Conservation (phyloP, 1,140 invertebrate genomes). For the Triops longicaudatus region DNA sequence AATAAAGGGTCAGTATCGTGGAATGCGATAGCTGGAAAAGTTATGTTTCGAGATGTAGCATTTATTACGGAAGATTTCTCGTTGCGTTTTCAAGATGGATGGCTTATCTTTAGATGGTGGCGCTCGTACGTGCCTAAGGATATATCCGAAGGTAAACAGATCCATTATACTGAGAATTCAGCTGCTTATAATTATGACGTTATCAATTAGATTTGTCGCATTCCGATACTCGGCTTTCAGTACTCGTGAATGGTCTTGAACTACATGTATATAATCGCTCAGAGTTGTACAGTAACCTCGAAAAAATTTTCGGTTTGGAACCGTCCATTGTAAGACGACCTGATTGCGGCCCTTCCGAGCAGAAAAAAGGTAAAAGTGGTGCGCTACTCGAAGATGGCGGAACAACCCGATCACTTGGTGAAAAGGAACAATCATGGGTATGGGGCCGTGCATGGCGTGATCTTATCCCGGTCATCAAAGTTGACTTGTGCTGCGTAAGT, state of each 20-base stretch:
- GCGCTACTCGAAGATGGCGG: not conserved
- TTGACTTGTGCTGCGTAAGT: constrained; percentile 74
- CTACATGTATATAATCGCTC: constrained; percentile 93
- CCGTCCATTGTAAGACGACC: constrained; percentile 56
- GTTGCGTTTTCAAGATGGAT: constrained; percentile 89
- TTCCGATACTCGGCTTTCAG: constrained; percentile 83
- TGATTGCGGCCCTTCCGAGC: not conserved
- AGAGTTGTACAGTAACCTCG: constrained; percentile 74
- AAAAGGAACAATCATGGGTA: constrained; percentile 20
- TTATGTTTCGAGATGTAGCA: constrained; percentile 95
- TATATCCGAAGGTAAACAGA: constrained; percentile 72
- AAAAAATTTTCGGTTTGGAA: constrained; percentile 79
- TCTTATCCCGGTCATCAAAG: constrained; percentile 92
- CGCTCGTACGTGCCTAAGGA: constrained; percentile 87
- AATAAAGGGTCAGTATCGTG: constrained; percentile 81
- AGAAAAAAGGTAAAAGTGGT: not conserved
- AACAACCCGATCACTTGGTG: not conserved
- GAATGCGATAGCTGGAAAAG: constrained; percentile 90
- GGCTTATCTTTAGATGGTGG: constrained; percentile 96
- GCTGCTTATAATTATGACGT: not conserved
- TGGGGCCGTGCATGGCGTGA: constrained; percentile 66
- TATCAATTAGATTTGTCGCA: constrained; percentile 38
- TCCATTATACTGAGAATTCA: not conserved
- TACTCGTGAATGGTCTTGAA: constrained; percentile 93
- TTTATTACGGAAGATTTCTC: constrained; percentile 93